phyloP scores from a whole-genome alignment of 2,113 vertebrate species.

The Lates calcarifer region DNA sequence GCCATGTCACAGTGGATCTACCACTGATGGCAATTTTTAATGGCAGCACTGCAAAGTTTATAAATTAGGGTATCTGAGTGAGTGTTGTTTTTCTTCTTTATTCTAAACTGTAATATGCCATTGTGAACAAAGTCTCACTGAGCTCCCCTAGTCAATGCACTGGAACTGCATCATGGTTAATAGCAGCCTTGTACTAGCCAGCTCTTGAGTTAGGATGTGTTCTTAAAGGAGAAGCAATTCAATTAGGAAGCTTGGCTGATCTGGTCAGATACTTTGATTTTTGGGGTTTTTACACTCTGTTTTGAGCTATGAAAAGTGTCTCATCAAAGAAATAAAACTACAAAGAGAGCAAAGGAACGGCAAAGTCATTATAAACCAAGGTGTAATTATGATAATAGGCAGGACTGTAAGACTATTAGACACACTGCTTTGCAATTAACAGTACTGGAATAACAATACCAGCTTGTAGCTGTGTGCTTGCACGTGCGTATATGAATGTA shows the following conservation, averaged over 20 bases:
- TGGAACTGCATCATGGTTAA: neutral
- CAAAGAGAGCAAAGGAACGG: conserved; percentile 16
- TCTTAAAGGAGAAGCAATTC: neutral
- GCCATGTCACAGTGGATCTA: neutral
- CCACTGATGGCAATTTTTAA: neutral
- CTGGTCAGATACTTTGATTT: conserved; percentile 15
- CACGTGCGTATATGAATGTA: neutral
- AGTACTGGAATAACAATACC: neutral
- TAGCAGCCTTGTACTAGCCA: too few species aligned
- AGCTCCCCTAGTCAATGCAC: neutral
- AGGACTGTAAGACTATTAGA: conserved; percentile 20
- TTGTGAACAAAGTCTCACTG: neutral
- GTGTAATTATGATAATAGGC: conserved; percentile 51
- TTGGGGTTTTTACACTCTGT: conserved; percentile 1
- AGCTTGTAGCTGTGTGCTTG: conserved; percentile 1
- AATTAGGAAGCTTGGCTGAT: neutral
- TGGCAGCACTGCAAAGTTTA: neutral
- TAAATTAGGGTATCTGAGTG: neutral
- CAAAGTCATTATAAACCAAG: conserved; percentile 63
- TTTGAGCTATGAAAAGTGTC: conserved; percentile 16
- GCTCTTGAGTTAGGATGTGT: neutral
- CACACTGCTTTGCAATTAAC: conserved; percentile 28
- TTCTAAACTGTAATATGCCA: neutral
- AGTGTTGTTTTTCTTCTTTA: neutral
- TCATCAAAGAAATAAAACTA: conserved; percentile 36